Evolutionary conservation across 1,140 invertebrate species (phyloP).

Genomic region (Globodera ellingtonae): DNA sequence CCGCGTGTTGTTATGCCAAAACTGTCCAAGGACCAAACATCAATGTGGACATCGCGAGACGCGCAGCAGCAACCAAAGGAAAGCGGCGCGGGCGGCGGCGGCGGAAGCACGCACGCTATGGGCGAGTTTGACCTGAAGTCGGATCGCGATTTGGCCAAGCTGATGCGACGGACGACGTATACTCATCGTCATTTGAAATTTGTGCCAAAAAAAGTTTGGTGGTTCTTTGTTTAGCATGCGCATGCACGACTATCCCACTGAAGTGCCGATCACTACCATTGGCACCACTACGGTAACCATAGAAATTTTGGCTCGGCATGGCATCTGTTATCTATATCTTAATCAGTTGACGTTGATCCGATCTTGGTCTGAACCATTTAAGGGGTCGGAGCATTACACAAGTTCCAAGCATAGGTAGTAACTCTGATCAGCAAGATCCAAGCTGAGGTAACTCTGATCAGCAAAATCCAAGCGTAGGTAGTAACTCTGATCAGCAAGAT

Average conservation of each 20-base stretch:
- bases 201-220: background rate
- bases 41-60: background rate
- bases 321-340: no score
- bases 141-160: conserved; percentile 29
- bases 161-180: conserved; percentile 32
- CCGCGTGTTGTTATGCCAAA: background rate
- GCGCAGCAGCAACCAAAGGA: no score
- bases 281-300: conserved; percentile 18
- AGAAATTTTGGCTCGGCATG: background rate
- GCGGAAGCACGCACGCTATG: background rate
- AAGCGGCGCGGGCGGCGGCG: no score
- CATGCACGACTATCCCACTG: conserved; percentile 30
- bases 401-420: background rate
- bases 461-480: no score
- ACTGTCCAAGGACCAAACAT: no score
- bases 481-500: no score
- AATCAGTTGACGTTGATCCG: no score
- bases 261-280: background rate
- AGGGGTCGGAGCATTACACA: background rate
- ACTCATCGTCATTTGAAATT: background rate
- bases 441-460: no score
- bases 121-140: conserved; percentile 41
- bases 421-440: no score
- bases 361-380: no score
- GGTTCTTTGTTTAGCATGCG: background rate